Conservation (phyloP, 53 echinoderm and acorn worm species). For the Mesocentrotus franciscanus region DNA sequence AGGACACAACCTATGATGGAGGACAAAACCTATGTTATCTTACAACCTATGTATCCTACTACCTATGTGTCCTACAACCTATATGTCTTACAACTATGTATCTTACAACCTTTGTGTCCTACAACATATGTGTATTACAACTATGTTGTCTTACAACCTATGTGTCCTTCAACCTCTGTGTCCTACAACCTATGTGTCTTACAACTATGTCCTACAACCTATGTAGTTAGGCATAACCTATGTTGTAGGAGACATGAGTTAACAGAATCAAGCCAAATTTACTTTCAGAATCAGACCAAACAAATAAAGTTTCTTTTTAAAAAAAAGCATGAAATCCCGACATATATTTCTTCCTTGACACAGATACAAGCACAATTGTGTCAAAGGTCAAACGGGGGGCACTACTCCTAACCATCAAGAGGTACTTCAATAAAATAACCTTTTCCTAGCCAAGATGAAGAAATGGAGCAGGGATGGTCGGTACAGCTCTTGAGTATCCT, state of each 20-base stretch:
- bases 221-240: no score
- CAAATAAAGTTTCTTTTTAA: background rate
- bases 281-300: no score
- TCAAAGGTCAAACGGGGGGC: background rate
- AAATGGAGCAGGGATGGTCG: background rate
- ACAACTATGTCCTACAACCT: background rate
- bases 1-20: no score
- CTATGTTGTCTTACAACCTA: no score
- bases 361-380: background rate
- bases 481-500: background rate
- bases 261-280: no score
- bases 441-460: conserved; percentile 3
- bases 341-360: background rate
- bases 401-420: conserved; percentile 30
- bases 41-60: no score
- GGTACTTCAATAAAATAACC: conserved; percentile 51
- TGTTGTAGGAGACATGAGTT: no score
- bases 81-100: background rate
- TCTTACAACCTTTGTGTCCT: no score
- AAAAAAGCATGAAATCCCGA: background rate
- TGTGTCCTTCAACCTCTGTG: no score
- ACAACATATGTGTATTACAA: background rate
- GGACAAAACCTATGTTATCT: no score
- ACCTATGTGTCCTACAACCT: no score
- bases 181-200: no score